A percentile compares a stretch with the other conserved stretches of the same genome.
Evolutionary conservation across 2,888 invertebrate genomes (phyloP).

Genomic region (Hirtodrosophila cameraria): DNA sequence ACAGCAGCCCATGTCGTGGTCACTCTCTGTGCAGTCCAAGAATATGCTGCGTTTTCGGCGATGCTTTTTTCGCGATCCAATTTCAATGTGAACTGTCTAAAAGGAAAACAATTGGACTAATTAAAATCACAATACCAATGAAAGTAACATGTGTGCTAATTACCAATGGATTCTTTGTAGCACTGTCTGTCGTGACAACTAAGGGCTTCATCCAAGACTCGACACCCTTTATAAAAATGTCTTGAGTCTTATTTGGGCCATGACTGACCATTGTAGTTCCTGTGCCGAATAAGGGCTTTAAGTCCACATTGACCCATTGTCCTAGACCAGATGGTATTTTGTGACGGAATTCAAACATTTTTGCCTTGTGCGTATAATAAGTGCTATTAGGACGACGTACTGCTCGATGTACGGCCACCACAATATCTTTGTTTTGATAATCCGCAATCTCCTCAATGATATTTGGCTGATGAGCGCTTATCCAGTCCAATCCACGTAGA

Average conservation of each 20-base stretch:
- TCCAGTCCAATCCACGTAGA: conserved; percentile 82
- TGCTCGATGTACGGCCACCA: conserved; percentile 77
- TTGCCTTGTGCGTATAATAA: conserved; percentile 76
- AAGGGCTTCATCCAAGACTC: conserved; percentile 87
- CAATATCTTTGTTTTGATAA: conserved; percentile 64
- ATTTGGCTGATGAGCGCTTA: conserved; percentile 70
- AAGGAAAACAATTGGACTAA: conserved; percentile 10
- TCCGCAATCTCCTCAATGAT: conserved; percentile 44
- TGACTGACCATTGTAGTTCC: conserved; percentile 80
- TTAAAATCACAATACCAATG: not conserved
- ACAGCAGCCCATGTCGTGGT: conserved; percentile 93
- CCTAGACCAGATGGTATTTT: conserved; percentile 81
- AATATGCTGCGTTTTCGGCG: conserved; percentile 90
- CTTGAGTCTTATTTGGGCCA: conserved; percentile 87
- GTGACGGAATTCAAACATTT: conserved; percentile 77
- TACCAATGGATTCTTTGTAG: conserved; percentile 84
- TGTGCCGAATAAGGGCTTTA: conserved; percentile 88
- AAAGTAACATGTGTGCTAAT: no score
- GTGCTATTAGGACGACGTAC: conserved; percentile 75
- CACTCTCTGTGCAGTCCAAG: conserved; percentile 91
- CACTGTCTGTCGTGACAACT: conserved; percentile 87
- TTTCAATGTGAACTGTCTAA: conserved; percentile 83
- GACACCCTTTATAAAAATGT: conserved; percentile 90
- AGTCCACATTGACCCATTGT: conserved; percentile 89
- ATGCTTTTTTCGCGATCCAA: conserved; percentile 81